phyloP scores from a whole-genome alignment of 2,113 vertebrate genomes.

The Perccottus glenii region DNA sequence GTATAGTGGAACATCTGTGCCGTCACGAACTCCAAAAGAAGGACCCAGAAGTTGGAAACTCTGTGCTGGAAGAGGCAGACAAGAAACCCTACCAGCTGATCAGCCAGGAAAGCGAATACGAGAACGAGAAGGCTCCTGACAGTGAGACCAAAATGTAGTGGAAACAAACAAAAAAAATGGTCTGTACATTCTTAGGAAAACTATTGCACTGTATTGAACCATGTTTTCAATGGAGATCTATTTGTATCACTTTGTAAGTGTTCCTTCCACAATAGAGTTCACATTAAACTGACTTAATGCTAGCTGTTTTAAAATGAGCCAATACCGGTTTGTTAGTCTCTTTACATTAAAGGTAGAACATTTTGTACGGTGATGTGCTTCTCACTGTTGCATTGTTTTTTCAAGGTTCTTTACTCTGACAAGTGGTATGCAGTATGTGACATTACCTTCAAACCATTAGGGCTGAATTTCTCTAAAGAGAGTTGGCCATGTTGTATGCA shows the following conservation, averaged over 20 bases:
- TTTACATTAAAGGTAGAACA: conserved; percentile 11
- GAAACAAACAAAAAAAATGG: not conserved
- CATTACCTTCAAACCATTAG: conserved; percentile 42
- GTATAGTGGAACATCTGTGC: conserved; percentile 94
- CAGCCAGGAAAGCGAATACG: conserved; percentile 83
- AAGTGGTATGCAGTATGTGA: not conserved
- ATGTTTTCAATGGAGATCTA: conserved; percentile 8
- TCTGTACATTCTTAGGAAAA: conserved; percentile 4
- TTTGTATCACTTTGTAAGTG: conserved; percentile 15
- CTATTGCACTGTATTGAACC: conserved; percentile 18
- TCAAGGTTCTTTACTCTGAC: conserved; percentile 13
- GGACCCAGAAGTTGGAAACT: conserved; percentile 89
- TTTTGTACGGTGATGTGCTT: conserved; percentile 4
- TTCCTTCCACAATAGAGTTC: conserved; percentile 9
- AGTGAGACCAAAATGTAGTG: conserved; percentile 95
- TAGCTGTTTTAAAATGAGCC: conserved; percentile 34
- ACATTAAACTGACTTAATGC: conserved; percentile 29
- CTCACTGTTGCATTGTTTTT: conserved; percentile 24
- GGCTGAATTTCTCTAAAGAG: conserved; percentile 18
- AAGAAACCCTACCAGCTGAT: conserved; percentile 92
- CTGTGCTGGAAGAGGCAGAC: conserved; percentile 90
- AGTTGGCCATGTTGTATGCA: conserved; percentile 12
- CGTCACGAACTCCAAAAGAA: conserved; percentile 85
- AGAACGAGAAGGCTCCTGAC: conserved; percentile 82
- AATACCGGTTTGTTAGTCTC: conserved; percentile 31